Evolutionary conservation across 2,113 vertebrate genomes (phyloP).

Genomic region (Brachionichthys hirsutus): DNA sequence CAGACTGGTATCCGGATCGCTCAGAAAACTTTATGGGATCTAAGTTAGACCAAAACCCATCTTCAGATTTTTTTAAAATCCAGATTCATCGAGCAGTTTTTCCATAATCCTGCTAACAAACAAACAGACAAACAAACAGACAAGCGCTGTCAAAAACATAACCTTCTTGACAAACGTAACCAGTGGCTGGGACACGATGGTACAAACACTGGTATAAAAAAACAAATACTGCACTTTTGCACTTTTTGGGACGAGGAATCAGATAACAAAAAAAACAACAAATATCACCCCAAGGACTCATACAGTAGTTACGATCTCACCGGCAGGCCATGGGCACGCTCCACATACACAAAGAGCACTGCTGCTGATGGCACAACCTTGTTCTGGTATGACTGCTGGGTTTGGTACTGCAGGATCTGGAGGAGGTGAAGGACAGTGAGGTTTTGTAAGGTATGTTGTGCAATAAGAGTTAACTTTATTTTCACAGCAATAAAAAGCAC

Average conservation of each 20-base stretch:
- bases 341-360: conserved; percentile 84
- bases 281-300: neutral
- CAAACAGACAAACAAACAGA: too few relatives aligned
- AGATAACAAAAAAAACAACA: conserved; percentile 17
- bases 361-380: conserved; percentile 81
- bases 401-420: conserved; percentile 83
- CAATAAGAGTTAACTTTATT: neutral
- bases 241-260: neutral
- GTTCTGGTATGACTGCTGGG: conserved; percentile 81
- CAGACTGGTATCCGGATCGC: too few relatives aligned
- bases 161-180: too few relatives aligned
- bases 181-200: neutral
- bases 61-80: too few relatives aligned
- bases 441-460: too few relatives aligned
- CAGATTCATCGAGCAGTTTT: too few relatives aligned
- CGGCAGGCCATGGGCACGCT: conserved; percentile 82
- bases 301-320: conserved; percentile 77
- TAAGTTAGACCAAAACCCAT: too few relatives aligned
- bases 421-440: neutral
- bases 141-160: too few relatives aligned
- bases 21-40: too few relatives aligned
- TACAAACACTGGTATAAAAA: conserved; percentile 4
- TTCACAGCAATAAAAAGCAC: too few relatives aligned
- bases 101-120: too few relatives aligned
- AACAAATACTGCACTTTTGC: neutral